Evolutionary conservation across 2,113 vertebrate genomes (phyloP), one percentile per base, ranked within the genome.

Genomic region (Hydrochoerus hydrochaeris): DNA sequence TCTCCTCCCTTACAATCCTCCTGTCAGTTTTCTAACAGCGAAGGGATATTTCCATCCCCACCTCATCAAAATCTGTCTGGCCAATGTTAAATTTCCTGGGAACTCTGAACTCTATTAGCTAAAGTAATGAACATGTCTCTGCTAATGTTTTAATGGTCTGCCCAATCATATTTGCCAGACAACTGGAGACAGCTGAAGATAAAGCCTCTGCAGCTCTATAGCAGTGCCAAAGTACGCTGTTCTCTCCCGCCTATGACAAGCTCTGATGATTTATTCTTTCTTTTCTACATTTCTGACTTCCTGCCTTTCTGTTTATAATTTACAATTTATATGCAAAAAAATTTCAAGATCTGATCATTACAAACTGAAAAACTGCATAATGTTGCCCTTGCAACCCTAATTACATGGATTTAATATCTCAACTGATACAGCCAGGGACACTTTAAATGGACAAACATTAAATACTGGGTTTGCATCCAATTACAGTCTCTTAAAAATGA

Each of bases 311-410:
- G 46, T 83, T 94, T 91, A 67, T 92, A 96, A 96, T 96, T 87
- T 80, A 92, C 44, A 96, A 71, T 95, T 97, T 95, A 92, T 90
- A 88, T 94, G 94, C 63, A 97, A 96, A 94, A 38, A 71, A 90
- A 85, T 85, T 69, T 85, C 63, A 81, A 35, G 38, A 49, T 90
- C 81, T 92, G 69, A 95, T 84, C 85, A 73, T 89, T 91, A 78
- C n/a, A 57, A 71, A 90, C 44, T 46, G 58, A 63, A 44, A 54
- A 92, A 63, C 22, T 30, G 84, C 14, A 92, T 73, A 58, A 65
- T 96, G 4, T 90, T 87, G 6, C 92, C 93, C 38, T 54, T 85
- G 69, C 14, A 95, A 81, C 35, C 24, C 35, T 88, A 58, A 88
- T 96, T 94, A 78, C 46, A 32, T 63, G 46, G 32, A 38, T 94